phyloP scores from a whole-genome alignment of 2,113 vertebrate species.

The Lampris megalopsis region DNA sequence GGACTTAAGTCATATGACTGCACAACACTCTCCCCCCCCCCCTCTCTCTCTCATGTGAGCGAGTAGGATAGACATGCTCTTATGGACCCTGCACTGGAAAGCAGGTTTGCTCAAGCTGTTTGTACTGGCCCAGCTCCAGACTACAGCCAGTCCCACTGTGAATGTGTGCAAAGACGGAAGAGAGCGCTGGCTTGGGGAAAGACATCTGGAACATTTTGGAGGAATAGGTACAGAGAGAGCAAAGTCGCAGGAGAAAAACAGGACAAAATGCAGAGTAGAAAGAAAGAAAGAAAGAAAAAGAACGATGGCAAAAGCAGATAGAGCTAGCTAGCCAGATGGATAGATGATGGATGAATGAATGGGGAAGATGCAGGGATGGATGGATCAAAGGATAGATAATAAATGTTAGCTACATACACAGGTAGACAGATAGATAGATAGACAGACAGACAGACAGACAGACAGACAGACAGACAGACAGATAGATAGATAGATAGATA shows the following conservation, averaged over 20 bases:
- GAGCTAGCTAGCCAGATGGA: too few relatives aligned
- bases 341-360: too few relatives aligned
- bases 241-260: slow-evolving; percentile 27
- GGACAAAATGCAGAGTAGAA: slow-evolving; percentile 32
- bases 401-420: too few relatives aligned
- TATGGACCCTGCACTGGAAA: slow-evolving; percentile 51
- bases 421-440: too few relatives aligned
- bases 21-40: slow-evolving; percentile 3
- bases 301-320: not conserved
- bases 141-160: slow-evolving; percentile 42
- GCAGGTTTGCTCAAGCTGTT: slow-evolving; percentile 76
- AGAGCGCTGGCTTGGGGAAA: not conserved
- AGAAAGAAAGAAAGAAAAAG: slow-evolving; percentile 24
- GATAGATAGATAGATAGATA: too few relatives aligned
- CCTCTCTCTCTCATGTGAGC: slow-evolving; percentile 17
- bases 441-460: too few relatives aligned
- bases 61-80: slow-evolving; percentile 33
- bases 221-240: slow-evolving; percentile 36
- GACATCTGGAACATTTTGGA: slow-evolving; percentile 31
- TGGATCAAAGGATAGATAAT: too few relatives aligned
- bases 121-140: slow-evolving; percentile 65
- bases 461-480: too few relatives aligned
- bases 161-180: slow-evolving; percentile 31
- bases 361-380: too few relatives aligned
- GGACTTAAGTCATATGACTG: slow-evolving; percentile 37